Evolutionary conservation across 2,113 vertebrate genomes (phyloP), one percentile per base, ranked within the genome.

Genomic region (Tursiops truncatus): DNA sequence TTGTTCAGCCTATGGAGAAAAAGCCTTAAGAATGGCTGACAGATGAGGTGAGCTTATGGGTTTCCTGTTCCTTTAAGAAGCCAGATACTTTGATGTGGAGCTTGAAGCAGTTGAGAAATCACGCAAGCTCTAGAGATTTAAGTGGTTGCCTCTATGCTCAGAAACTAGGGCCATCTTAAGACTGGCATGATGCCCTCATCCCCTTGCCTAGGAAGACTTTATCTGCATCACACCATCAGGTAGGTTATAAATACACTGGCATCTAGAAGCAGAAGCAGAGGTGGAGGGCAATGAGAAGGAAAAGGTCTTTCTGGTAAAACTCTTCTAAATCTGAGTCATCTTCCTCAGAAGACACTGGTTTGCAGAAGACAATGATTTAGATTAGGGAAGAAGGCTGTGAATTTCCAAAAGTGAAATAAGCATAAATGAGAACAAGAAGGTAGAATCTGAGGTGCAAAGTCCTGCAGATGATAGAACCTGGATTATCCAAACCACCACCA

Each of bases 41-140:
- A 50, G 62, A 91, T 74, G 65, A 94, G 47, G 77, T 41, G 15
- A 97, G 38, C 18, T 91, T 80, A 63, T 38, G 38, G 60, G 87
- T 62, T 58, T 81, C 62, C 38, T 71, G 76, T 80, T 70, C 70
- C 56, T 92, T 87, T 87, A 84, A 94, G 65, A 63, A 93, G n/a
- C 31, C 28, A 41, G 14, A 73, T 36, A 47, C 3, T 90, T 68
- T 36, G 14, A 85, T 77, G 53, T 67, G 38, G 74, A 76, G 26
- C 85, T 33, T 73, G 56, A 96, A 70, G 50, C n/a, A 41, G 7
- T 93, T n/a, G 62, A 71, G 81, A 92, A 77, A 90, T 50, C 92
- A 95, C 68, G 70, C 25, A 41, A 67, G 25, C 25, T 95, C 67
- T 63, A 70, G 79, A 65, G 58, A 79, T 44, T 94, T 33, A 65